Evolutionary conservation across 2,797 vertebrate species (phyloP), one percentile per base, ranked within the genome.

Genomic region (Peromyscus aztecus): DNA sequence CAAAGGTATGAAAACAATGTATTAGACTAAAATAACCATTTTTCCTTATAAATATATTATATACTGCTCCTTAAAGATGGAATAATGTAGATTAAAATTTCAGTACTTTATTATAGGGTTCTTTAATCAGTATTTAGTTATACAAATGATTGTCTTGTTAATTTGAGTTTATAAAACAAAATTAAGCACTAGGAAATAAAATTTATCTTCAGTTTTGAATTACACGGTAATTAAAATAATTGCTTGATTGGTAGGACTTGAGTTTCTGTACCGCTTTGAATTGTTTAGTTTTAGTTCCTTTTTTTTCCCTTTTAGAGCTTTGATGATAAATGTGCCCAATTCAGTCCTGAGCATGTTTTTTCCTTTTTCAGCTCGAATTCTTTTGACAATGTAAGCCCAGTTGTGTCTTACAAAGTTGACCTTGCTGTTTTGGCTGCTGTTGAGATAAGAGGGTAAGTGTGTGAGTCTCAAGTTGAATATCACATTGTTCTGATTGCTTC

Each of bases 371-470:
- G 99, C 98, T 99, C 99, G 10, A 99, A 99, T 97, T 98, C 99
- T 97, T 99, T 99, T 95, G 98, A 99, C 98, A 99, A 98, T 95
- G 98, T 98, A 89, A 99, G 99, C 97, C 98, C 99, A 6, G 92
- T 99, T 89, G 98, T 99, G 0, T 99, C 99, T 75, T 99, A 99
- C 52, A 82, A 98, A 98, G 99, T 98, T 55, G 98, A 99, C 40
- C 99, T 99, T 67, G 99, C 99, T 9, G 99, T 99, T 92, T 98
- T 98, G 71, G 99, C 99, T 86, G 99, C 98, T 97, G 99, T 99
- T 91, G 99, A 99, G 98, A 99, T 99, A 96, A 99, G 99, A 99
- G 99, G 99, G 99, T 99, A 98, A 98, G 98, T 92, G 98, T 92
- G 61, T 2, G 92, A 77, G 52, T 67, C 34, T 4, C 73, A 0